Evolutionary conservation across 2,113 vertebrate genomes (phyloP), one percentile per base, ranked within the genome.

Genomic region (Arizona elegans): DNA sequence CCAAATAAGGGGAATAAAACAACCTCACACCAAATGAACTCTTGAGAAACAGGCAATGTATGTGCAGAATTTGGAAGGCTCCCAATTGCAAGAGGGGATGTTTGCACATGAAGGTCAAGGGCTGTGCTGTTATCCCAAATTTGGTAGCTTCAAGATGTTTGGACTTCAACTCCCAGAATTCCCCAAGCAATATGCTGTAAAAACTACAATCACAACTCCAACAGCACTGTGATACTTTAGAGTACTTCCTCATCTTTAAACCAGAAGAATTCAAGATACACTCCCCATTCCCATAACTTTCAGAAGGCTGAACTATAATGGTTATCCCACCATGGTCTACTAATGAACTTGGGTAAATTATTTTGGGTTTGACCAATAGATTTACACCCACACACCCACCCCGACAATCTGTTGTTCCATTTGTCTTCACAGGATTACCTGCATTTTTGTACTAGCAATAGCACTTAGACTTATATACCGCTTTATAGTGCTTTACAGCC

Each of bases 1-100:
- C 88, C 26, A 91, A 88, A 54, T 7, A 33, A 94, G 58, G 91
- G 86, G 92, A 92, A 92, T 91, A 55, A 93, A 65, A 75, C n/a
- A 90, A 89, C n/a, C 43, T 15, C 93, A 85, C 17, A 47, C 55
- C 33, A 59, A 88, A 65, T 52, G n/a, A 95, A 70, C 70, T 58
- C 24, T 1, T 6, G 10, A 5, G 59, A 54, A 53, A 38, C 6
- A 88, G 94, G 91, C 92, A 58, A 3, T 12, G 0, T 0, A 0
- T 0, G 53, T 75, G 70, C 65, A 86, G 52, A 56, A 86, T 17
- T 81, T 29, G 88, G 43, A 53, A 89, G 33, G 12, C 91, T 54
- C 75, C 24, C 47, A 47, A 0, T 0, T 12, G 26, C n/a, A 55
- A 59, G 24, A 58, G 54, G 85, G 9, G 21, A 23, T n/a, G 50